phyloP scores from a whole-genome alignment of 2,797 vertebrate species.

The Coregonus suidteri region DNA sequence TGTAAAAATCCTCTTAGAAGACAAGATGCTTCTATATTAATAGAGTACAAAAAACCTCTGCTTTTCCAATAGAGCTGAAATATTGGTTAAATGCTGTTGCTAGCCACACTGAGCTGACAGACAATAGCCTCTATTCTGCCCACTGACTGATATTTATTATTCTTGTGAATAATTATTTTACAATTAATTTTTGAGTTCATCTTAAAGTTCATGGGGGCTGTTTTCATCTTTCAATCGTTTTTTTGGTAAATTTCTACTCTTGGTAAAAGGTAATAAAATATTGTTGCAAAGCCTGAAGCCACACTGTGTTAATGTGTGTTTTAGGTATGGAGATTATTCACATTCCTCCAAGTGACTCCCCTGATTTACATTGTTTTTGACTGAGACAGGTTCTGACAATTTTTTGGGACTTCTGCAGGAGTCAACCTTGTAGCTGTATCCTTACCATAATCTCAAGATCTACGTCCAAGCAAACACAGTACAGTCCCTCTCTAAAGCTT shows the following conservation, averaged over 20 bases:
- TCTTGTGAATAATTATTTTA: conserved; percentile 26
- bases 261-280: conserved; percentile 12
- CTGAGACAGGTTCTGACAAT: conserved; percentile 5
- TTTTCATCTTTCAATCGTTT: background rate
- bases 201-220: background rate
- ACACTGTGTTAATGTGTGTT: background rate
- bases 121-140: background rate
- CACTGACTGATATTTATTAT: conserved; percentile 48
- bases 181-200: conserved; percentile 1
- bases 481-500: background rate
- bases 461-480: background rate
- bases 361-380: background rate
- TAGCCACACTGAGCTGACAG: background rate
- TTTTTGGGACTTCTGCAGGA: background rate
- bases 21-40: background rate
- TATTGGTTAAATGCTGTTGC: too few species aligned
- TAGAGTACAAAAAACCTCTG: background rate
- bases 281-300: conserved; percentile 7
- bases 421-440: background rate
- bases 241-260: background rate
- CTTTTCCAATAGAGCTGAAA: background rate
- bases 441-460: background rate
- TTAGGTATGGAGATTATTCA: background rate
- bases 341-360: background rate
- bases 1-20: background rate